Percentiles rank a stretch among this genome's conserved stretches.
phyloP scores from a whole-genome alignment of 2,113 vertebrate species.

The Hyperopisus bebe region DNA sequence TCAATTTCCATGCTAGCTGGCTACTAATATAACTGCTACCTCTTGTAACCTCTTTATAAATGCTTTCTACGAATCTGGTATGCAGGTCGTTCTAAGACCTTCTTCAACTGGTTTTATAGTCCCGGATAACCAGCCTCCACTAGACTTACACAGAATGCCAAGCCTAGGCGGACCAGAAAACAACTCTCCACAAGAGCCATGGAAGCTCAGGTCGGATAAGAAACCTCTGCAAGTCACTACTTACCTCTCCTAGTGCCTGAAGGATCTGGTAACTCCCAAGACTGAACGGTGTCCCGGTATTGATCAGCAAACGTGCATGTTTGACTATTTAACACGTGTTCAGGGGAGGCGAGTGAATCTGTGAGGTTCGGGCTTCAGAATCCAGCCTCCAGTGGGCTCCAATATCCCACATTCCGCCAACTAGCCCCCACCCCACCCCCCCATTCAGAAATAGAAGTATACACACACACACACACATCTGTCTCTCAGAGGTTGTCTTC shows the following conservation, averaged over 20 bases:
- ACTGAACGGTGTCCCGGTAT: background rate
- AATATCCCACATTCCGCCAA: background rate
- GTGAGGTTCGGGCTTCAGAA: background rate
- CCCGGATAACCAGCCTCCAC: background rate
- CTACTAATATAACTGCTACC: background rate
- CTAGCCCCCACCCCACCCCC: background rate
- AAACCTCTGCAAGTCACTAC: background rate
- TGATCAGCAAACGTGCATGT: background rate
- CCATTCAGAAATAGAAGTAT: background rate
- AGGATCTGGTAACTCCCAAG: background rate
- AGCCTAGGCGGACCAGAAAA: background rate
- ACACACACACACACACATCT: background rate
- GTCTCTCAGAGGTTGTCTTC: background rate
- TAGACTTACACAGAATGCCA: background rate
- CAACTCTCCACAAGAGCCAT: background rate
- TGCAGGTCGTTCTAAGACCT: background rate
- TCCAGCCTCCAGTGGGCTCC: background rate
- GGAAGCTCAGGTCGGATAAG: background rate
- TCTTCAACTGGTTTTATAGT: background rate
- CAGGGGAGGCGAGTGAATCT: background rate
- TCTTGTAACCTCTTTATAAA: background rate
- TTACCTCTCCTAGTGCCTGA: background rate
- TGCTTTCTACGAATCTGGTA: background rate
- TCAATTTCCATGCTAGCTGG: background rate
- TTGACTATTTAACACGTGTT: conserved; percentile 4